phyloP scores from a whole-genome alignment of 2,113 vertebrate genomes.

The Campylomormyrus numenius region DNA sequence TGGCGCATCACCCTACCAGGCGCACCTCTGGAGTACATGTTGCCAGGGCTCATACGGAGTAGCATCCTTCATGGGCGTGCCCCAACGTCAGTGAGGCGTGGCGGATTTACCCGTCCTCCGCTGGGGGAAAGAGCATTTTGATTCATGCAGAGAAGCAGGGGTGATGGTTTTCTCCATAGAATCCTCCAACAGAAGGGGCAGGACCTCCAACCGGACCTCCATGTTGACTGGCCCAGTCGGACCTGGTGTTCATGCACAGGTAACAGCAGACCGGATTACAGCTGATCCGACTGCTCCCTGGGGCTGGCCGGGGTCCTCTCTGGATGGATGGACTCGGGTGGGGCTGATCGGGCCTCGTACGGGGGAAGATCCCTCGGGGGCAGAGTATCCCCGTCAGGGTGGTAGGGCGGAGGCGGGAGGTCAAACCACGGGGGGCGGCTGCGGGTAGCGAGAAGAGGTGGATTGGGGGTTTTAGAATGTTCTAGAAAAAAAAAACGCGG shows the following conservation, averaged over 20 bases:
- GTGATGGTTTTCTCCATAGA: not conserved
- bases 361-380: constrained; percentile 73
- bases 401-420: constrained; percentile 89
- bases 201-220: not conserved
- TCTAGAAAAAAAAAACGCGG: not conserved
- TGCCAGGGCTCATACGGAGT: not conserved
- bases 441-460: constrained; percentile 22
- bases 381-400: constrained; percentile 62
- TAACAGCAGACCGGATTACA: constrained; percentile 29
- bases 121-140: not conserved
- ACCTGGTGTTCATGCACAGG: not conserved
- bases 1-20: not conserved
- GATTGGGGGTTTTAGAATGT: not conserved
- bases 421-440: constrained; percentile 93
- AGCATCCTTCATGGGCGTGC: not conserved
- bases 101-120: not conserved
- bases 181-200: not conserved
- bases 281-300: constrained; percentile 40
- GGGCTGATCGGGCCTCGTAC: constrained; percentile 57
- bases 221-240: not conserved
- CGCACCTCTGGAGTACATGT: not conserved
- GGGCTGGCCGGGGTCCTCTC: not conserved
- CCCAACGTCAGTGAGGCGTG: not conserved
- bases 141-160: not conserved
- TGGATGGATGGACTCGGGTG: constrained; percentile 29